These are phyloP conservation scores for Manis pentadactyla DNA, from an alignment of 2,797 vertebrate genomes.

Conservation along the genomic window DNA sequence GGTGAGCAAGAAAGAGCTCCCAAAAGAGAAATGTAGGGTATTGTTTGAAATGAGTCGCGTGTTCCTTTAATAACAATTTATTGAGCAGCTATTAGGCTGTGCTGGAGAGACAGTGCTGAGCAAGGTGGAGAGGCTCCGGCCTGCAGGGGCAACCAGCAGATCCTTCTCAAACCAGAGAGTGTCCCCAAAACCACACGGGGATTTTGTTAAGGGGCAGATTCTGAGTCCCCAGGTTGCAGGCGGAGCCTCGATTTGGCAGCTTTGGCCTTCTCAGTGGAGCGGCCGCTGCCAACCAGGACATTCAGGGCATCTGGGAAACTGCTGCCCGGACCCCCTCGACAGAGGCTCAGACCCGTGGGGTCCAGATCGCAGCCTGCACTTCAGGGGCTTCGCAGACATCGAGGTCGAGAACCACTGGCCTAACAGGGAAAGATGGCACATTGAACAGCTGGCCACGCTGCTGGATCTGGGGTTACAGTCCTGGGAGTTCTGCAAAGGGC, in stretches of 20 bases:
- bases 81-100: fast-evolving
- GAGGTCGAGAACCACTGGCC: too few species aligned
- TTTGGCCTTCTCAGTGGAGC: fast-evolving
- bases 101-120: fast-evolving
- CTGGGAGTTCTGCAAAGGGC: too few species aligned
- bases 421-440: too few species aligned
- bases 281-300: too few species aligned
- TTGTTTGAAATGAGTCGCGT: neutral
- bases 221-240: too few species aligned
- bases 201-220: neutral
- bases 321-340: neutral
- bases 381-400: neutral
- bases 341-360: neutral
- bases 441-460: fast-evolving
- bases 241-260: fast-evolving
- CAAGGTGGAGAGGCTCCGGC: neutral
- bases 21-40: neutral
- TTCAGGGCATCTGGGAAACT: neutral
- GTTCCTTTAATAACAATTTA: too few species aligned
- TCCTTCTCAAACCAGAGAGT: neutral
- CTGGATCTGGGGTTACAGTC: fast-evolving
- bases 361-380: neutral
- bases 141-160: neutral
- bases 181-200: neutral
- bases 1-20: neutral